Conservation (phyloP, 2,113 vertebrate genomes). For the Saccopteryx bilineata region DNA sequence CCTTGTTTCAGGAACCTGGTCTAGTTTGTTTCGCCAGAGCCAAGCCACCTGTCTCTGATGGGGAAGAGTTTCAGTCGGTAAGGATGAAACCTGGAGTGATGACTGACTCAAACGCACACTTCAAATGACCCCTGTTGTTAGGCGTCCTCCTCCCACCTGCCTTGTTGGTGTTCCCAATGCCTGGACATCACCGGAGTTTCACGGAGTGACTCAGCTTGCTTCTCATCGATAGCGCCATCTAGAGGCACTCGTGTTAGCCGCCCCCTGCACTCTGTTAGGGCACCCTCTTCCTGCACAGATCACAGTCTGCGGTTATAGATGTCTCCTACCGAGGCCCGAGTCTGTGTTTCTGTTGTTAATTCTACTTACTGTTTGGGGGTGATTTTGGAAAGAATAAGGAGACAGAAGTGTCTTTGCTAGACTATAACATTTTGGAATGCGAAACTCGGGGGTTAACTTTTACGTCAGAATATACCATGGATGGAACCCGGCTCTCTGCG, state of each 20-base stretch:
- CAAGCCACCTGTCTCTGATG: neutral
- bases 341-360: conserved; percentile 3
- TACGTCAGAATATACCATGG: neutral
- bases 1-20: neutral
- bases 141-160: neutral
- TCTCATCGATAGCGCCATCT: neutral
- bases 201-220: neutral
- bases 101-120: neutral
- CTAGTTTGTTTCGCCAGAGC: neutral
- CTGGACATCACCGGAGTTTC: neutral
- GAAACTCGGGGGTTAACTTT: neutral
- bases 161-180: neutral
- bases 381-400: conserved; percentile 9
- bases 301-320: neutral
- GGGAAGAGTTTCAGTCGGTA: neutral
- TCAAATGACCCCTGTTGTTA: neutral
- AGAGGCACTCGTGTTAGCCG: neutral
- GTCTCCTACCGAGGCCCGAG: neutral
- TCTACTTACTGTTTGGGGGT: neutral
- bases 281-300: neutral
- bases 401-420: neutral
- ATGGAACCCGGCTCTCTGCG: neutral
- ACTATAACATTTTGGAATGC: neutral
- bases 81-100: neutral
- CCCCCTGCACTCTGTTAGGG: neutral